Percentiles rank a stretch among this genome's conserved stretches.
phyloP scores from a whole-genome alignment of 2,888 invertebrate species.

The Onchidella celtica region DNA sequence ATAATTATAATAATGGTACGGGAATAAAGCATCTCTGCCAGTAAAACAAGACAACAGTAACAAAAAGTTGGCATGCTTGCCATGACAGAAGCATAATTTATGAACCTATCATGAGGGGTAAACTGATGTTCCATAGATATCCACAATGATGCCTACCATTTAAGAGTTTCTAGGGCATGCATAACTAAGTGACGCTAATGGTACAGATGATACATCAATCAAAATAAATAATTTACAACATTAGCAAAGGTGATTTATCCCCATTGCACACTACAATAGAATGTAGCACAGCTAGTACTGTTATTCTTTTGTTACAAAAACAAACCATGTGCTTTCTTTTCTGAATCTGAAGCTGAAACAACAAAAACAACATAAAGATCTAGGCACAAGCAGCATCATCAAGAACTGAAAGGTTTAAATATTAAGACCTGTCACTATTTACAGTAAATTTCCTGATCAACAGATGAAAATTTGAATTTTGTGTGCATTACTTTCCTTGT shows the following conservation, averaged over 20 bases:
- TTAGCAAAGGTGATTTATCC: constrained; percentile 49
- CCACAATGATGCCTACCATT: constrained; percentile 42
- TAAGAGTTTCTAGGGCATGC: constrained; percentile 46
- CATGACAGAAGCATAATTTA: constrained; percentile 39
- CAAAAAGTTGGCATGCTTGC: constrained; percentile 19
- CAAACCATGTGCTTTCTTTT: constrained; percentile 13
- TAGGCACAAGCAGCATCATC: constrained; percentile 33
- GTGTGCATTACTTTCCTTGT: neutral
- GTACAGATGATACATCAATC: constrained; percentile 30
- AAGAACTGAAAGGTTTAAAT: neutral
- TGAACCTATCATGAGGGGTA: constrained; percentile 21
- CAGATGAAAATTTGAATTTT: neutral
- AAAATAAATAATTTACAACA: constrained; percentile 38
- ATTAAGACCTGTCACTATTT: constrained; percentile 2
- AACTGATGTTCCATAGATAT: constrained; percentile 3
- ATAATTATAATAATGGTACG: constrained; percentile 26
- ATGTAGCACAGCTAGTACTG: constrained; percentile 4
- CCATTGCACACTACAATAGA: constrained; percentile 23
- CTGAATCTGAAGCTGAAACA: constrained; percentile 19
- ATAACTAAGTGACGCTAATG: constrained; percentile 49
- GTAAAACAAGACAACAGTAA: constrained; percentile 40
- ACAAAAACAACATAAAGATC: constrained; percentile 15
- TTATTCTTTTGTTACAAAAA: neutral
- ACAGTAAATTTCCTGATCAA: too few relatives aligned
- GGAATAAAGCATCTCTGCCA: constrained; percentile 52